Conservation (phyloP, 2,797 vertebrate species). For the Pempheris klunzingeri region DNA sequence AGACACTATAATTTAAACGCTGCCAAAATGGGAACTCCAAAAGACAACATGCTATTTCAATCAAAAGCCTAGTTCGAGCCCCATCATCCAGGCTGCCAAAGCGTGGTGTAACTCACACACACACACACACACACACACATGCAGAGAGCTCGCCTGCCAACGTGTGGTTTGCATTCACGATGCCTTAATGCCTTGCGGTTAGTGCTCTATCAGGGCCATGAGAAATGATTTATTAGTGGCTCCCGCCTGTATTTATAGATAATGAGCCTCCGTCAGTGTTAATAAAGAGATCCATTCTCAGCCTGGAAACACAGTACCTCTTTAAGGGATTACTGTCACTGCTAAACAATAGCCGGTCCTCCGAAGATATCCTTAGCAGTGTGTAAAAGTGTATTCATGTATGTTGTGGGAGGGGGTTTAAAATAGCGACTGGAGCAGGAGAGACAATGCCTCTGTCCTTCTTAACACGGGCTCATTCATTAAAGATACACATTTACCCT, state of each 20-base stretch:
- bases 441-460: slow-evolving; percentile 41
- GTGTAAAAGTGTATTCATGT: slow-evolving; percentile 31
- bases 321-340: slow-evolving; percentile 81
- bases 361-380: slow-evolving; percentile 53
- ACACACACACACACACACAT: slow-evolving; percentile 35
- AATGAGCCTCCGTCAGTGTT: slow-evolving; percentile 84
- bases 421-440: slow-evolving; percentile 18
- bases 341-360: slow-evolving; percentile 74
- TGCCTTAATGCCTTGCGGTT: slow-evolving; percentile 85
- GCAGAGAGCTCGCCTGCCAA: slow-evolving; percentile 66
- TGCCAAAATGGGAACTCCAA: slow-evolving; percentile 80
- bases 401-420: slow-evolving; percentile 1
- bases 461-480: slow-evolving; percentile 40
- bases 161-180: slow-evolving; percentile 79
- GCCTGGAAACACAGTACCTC: slow-evolving; percentile 69
- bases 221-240: slow-evolving; percentile 89
- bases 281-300: slow-evolving; percentile 85
- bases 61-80: slow-evolving; percentile 79
- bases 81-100: slow-evolving; percentile 79
- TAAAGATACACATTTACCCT: slow-evolving; percentile 28
- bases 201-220: slow-evolving; percentile 82
- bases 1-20: slow-evolving; percentile 84
- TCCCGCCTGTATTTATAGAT: slow-evolving; percentile 86
- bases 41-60: slow-evolving; percentile 87
- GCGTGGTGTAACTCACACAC: slow-evolving; percentile 65